Conservation (phyloP, 2,113 vertebrate genomes). For the Microcebus ravelobensis region DNA sequence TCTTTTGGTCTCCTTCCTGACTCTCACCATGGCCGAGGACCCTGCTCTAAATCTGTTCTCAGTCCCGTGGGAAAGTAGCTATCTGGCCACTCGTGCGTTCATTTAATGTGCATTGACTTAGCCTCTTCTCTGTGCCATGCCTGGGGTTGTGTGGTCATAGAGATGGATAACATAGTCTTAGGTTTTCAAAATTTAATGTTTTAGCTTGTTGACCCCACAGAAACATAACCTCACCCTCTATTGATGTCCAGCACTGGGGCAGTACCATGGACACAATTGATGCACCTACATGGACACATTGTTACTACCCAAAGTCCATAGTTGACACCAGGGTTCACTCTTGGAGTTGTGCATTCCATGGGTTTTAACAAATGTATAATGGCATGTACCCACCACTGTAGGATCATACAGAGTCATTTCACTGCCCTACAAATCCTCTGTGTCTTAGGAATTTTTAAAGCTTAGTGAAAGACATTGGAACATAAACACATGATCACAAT, state of each 20-base stretch:
- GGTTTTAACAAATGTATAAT: background rate
- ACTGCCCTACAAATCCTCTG: background rate
- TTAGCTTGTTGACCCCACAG: background rate
- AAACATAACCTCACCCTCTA: background rate
- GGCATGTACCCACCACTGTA: background rate
- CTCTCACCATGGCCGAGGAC: background rate
- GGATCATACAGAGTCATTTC: background rate
- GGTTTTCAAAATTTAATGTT: background rate
- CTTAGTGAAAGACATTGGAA: background rate
- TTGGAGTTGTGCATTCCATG: accelerated
- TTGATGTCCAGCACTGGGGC: background rate
- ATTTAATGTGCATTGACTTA: background rate
- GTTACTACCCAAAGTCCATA: background rate
- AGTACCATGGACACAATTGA: background rate
- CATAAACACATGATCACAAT: background rate
- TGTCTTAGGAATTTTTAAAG: background rate
- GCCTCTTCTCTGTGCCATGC: background rate
- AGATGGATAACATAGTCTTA: background rate
- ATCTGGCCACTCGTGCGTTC: background rate
- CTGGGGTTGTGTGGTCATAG: background rate
- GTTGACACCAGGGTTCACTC: background rate
- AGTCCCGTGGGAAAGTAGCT: background rate
- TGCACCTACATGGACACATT: background rate
- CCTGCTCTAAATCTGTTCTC: background rate
- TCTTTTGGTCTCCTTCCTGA: background rate